Percentiles rank a stretch among this genome's conserved stretches.
Evolutionary conservation across 2,888 invertebrate genomes (phyloP).

Genomic region (Quadroppia sp.): DNA sequence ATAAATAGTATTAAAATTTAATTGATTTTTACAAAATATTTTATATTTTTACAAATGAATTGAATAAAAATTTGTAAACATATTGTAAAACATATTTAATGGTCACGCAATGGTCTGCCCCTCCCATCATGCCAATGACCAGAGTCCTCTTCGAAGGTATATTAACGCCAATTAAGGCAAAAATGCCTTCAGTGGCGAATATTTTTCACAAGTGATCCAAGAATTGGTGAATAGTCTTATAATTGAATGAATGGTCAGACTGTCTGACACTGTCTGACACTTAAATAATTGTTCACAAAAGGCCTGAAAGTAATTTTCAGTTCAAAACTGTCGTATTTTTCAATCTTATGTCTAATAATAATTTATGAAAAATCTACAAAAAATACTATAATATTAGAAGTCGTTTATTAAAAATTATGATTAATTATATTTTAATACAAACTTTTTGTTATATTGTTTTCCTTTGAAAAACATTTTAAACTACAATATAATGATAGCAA

Average conservation of each 20-base stretch:
- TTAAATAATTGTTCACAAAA: neutral
- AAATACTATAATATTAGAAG: neutral
- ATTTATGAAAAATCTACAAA: neutral
- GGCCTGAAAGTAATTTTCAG: neutral
- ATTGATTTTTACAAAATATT: too few relatives aligned
- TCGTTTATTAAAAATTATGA: neutral
- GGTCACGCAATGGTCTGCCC: constrained; percentile 1
- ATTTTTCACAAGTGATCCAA: neutral
- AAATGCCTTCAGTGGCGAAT: neutral
- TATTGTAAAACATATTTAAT: too few relatives aligned
- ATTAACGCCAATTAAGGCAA: constrained; percentile 14
- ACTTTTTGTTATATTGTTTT: neutral
- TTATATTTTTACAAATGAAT: too few relatives aligned
- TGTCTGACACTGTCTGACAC: constrained; percentile 11
- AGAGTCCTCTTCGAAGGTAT: neutral
- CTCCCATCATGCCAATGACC: constrained; percentile 26
- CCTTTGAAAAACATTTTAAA: neutral
- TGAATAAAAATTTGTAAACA: too few relatives aligned
- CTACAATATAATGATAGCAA: constrained; percentile 3
- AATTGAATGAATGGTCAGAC: constrained; percentile 9
- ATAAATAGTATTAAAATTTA: too few relatives aligned
- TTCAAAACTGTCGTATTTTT: constrained; percentile 12
- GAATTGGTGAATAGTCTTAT: neutral
- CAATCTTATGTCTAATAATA: constrained; percentile 1
- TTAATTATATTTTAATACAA: constrained; percentile 6